A percentile compares a stretch with the other conserved stretches of the same genome.
These are phyloP conservation scores for Amphiura filiformis DNA, from an alignment of 35 echinoderm and acorn worm genomes.

Conservation along the genomic window DNA sequence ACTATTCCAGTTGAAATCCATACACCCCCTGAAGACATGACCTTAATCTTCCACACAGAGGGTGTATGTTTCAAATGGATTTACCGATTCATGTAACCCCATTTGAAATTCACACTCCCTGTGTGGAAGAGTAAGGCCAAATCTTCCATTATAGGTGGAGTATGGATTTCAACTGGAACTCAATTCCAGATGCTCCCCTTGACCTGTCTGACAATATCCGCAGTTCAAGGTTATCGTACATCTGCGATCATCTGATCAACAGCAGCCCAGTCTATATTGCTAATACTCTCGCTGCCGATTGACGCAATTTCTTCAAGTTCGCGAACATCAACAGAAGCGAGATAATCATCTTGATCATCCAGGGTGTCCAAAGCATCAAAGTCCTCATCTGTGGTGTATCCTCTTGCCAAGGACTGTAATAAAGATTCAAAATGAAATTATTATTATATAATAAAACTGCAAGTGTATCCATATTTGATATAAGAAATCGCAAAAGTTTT, in stretches of 20 bases:
- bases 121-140: no score
- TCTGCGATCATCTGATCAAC: conserved; percentile 82
- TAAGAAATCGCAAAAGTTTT: no score
- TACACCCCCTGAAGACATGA: no score
- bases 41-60: no score
- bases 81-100: no score
- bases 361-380: neutral
- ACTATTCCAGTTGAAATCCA: no score
- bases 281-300: conserved; percentile 80
- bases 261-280: conserved; percentile 82
- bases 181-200: no score
- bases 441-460: neutral
- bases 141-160: no score
- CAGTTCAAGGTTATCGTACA: conserved; percentile 67
- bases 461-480: neutral
- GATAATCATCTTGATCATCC: conserved; percentile 57
- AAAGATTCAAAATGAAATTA: neutral
- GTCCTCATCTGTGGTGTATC: neutral
- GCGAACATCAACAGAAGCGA: conserved; percentile 63
- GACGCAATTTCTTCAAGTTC: conserved; percentile 90
- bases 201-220: no score
- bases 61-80: no score
- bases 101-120: no score
- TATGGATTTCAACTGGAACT: no score
- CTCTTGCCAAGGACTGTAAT: neutral